Evolutionary conservation across 2,113 vertebrate species (phyloP).

Genomic region (Nymphicus hollandicus): DNA sequence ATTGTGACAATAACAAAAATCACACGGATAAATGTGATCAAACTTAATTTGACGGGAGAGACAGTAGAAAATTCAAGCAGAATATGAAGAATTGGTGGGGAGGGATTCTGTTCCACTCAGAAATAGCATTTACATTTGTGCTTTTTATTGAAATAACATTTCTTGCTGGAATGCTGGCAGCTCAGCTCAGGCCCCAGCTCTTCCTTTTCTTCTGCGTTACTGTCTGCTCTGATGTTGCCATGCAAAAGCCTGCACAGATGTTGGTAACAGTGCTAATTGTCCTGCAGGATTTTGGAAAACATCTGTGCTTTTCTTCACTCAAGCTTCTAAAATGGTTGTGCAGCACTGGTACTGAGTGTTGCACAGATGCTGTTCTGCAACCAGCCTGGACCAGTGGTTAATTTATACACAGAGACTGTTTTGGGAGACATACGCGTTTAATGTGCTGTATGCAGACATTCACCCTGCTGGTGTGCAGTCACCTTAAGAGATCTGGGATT

Average conservation of each 20-base stretch:
- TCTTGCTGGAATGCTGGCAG: not conserved
- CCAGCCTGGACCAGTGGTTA: not conserved
- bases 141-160: not conserved
- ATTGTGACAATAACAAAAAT: not conserved
- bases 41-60: not conserved
- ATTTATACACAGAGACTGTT: not conserved
- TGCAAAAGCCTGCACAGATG: slow-evolving; percentile 5
- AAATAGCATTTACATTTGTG: not conserved
- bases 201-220: not conserved
- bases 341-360: not conserved
- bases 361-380: not conserved
- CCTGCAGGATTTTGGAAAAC: slow-evolving; percentile 17
- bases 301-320: not conserved
- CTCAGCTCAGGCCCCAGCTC: not conserved
- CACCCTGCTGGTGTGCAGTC: not conserved
- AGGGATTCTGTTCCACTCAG: not conserved
- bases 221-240: slow-evolving; percentile 2
- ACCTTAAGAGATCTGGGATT: not conserved
- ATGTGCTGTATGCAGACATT: not conserved
- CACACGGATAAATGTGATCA: not conserved
- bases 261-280: not conserved
- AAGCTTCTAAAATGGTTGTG: not conserved
- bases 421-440: not conserved
- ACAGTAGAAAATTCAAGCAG: not conserved
- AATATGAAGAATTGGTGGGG: not conserved